A percentile compares a stretch with the other conserved stretches of the same genome.
phyloP scores from a whole-genome alignment of 2,113 vertebrate genomes.

The Nycticryphes semicollaris region DNA sequence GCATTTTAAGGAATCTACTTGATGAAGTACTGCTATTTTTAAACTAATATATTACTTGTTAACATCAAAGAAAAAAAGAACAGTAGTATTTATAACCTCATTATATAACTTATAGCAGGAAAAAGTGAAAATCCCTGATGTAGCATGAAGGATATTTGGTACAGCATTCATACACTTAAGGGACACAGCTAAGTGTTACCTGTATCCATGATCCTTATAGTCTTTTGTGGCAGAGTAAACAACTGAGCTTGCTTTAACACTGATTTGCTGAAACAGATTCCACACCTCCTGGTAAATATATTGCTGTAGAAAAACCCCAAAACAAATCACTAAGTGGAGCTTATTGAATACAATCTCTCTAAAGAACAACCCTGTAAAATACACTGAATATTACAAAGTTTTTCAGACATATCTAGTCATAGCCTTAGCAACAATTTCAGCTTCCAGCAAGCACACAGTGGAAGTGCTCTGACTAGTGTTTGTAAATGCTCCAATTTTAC shows the following conservation, averaged over 20 bases:
- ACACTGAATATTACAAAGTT: not conserved
- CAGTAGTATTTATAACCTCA: not conserved
- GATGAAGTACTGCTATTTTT: not conserved
- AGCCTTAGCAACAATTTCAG: not conserved
- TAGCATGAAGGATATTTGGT: not conserved
- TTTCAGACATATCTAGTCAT: not conserved
- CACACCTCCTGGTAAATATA: slow-evolving; percentile 98
- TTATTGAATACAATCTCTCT: not conserved
- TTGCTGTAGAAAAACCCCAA: slow-evolving; percentile 78
- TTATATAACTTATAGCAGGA: not conserved
- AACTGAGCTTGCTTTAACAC: slow-evolving; percentile 95
- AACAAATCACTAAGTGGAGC: not conserved
- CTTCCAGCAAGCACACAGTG: not conserved
- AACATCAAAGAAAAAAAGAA: not conserved
- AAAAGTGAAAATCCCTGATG: not conserved
- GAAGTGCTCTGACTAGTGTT: not conserved
- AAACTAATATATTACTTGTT: not conserved
- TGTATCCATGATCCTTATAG: slow-evolving; percentile 93
- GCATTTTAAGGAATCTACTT: not conserved
- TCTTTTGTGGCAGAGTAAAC: slow-evolving; percentile 96
- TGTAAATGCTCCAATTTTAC: not conserved
- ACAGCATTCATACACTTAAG: not conserved
- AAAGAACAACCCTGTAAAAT: not conserved
- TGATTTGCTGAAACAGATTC: slow-evolving; percentile 99
- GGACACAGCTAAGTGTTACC: slow-evolving; percentile 69